Evolutionary conservation across 2,113 vertebrate genomes (phyloP).

Genomic region (Panthera leo): DNA sequence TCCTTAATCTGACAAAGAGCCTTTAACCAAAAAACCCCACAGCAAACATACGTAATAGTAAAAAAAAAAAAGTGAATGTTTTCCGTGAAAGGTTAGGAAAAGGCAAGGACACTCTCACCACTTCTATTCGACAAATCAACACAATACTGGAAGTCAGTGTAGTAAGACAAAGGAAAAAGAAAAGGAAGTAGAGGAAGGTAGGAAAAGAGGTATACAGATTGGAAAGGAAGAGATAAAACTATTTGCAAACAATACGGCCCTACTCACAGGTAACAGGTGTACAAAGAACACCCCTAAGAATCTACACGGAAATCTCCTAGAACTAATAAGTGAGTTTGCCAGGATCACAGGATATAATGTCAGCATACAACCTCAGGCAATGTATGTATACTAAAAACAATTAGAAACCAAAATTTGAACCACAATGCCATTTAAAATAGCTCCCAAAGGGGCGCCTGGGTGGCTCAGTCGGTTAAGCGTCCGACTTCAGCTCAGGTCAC

Average conservation of each 20-base stretch:
- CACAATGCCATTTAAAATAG: background rate
- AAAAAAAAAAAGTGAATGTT: background rate
- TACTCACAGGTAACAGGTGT: background rate
- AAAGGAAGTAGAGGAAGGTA: background rate
- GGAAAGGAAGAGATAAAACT: background rate
- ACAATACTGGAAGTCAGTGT: background rate
- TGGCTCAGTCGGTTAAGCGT: too few relatives aligned
- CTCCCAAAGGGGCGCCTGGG: too few relatives aligned
- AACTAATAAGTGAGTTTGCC: background rate
- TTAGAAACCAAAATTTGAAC: background rate
- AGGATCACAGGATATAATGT: background rate
- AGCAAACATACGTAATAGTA: background rate
- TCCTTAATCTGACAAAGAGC: background rate
- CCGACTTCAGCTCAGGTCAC: too few relatives aligned
- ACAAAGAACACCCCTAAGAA: background rate
- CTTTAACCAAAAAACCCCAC: background rate
- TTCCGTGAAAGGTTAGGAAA: background rate
- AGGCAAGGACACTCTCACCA: background rate
- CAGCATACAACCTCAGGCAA: background rate
- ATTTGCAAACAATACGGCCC: background rate
- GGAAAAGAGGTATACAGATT: background rate
- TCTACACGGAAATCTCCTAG: background rate
- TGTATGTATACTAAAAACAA: background rate
- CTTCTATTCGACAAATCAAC: background rate
- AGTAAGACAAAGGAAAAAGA: background rate